Conservation (phyloP, 2,888 invertebrate genomes). For the Nasonovia ribisnigri region DNA sequence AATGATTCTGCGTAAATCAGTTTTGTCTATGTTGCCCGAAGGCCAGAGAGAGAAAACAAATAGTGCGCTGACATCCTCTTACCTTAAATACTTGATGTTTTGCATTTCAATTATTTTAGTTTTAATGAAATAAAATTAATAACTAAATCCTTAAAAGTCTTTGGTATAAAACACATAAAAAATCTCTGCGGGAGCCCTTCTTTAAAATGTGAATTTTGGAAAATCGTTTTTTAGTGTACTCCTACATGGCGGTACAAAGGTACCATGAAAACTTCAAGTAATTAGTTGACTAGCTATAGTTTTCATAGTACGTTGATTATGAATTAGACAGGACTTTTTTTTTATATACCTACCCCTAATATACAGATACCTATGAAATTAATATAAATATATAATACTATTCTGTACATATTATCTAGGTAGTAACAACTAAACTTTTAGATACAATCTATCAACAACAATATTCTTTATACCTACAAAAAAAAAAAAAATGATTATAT, state of each 20-base stretch:
- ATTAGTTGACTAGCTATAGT: not conserved
- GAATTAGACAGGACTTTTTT: not conserved
- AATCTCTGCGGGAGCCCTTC: not conserved
- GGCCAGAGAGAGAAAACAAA: too few relatives aligned
- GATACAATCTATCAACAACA: not conserved
- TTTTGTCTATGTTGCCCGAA: too few relatives aligned
- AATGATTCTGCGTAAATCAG: too few relatives aligned
- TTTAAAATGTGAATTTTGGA: not conserved
- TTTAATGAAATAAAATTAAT: not conserved
- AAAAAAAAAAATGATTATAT: not conserved
- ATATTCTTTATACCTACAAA: not conserved
- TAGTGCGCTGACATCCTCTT: too few relatives aligned
- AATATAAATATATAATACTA: not conserved
- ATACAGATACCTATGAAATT: not conserved
- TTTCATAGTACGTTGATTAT: not conserved
- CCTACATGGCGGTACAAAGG: not conserved
- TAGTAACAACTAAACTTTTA: not conserved
- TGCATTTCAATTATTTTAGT: not conserved
- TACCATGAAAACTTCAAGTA: not conserved
- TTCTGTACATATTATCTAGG: not conserved
- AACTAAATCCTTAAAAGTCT: not conserved
- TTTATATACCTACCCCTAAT: not conserved
- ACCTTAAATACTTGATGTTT: not conserved
- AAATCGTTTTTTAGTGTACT: not conserved
- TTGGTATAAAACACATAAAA: not conserved